These are phyloP conservation scores for Falco punctatus DNA, from an alignment of 2,113 vertebrate genomes.

Conservation along the genomic window DNA sequence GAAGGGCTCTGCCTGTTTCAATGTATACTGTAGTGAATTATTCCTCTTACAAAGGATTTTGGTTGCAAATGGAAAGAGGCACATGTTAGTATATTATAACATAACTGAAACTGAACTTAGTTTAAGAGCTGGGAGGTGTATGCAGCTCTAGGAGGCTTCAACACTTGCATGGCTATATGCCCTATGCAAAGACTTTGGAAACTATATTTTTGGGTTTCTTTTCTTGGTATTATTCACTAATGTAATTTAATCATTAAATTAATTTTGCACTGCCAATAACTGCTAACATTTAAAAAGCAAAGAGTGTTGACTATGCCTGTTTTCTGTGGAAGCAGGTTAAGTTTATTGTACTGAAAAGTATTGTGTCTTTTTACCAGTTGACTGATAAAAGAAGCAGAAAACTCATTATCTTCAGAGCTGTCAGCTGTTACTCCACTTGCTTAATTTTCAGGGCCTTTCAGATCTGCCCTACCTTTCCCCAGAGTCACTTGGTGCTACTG, in stretches of 20 bases:
- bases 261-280: background rate
- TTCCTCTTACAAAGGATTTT: background rate
- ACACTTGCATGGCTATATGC: background rate
- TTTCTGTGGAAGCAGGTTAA: background rate
- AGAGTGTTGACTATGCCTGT: background rate
- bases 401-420: background rate
- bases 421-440: background rate
- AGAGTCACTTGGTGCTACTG: rapidly evolving
- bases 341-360: background rate
- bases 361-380: background rate
- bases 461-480: background rate
- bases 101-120: background rate
- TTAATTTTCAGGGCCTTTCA: background rate
- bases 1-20: background rate
- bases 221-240: background rate
- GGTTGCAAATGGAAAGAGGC: background rate
- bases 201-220: background rate
- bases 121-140: background rate
- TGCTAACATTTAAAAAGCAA: background rate
- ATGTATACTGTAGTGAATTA: background rate
- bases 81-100: background rate
- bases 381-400: background rate
- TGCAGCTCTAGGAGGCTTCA: background rate
- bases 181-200: background rate
- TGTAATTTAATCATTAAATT: background rate